Evolutionary conservation across 2,888 invertebrate genomes (phyloP).

Genomic region (Pterostichus niger): DNA sequence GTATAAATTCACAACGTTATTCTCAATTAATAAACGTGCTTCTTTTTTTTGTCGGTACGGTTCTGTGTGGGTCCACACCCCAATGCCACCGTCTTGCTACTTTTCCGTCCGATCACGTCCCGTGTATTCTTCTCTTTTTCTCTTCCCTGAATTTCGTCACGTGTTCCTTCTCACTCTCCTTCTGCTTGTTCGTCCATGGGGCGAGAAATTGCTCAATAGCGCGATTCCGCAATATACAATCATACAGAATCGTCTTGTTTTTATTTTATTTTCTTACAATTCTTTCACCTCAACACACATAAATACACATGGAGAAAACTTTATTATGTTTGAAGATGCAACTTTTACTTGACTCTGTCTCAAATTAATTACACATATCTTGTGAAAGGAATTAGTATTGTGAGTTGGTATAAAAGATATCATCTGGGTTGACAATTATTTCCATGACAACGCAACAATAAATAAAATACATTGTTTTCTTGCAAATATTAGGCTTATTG

Average conservation of each 20-base stretch:
- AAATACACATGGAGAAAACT: too few species aligned
- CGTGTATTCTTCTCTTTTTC: conserved; percentile 68
- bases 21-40: too few species aligned
- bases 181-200: conserved; percentile 62
- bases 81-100: conserved; percentile 57
- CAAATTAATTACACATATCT: too few species aligned
- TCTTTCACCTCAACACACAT: conserved; percentile 39
- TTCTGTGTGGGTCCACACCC: neutral
- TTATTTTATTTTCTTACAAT: conserved; percentile 41
- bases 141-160: conserved; percentile 55
- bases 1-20: too few species aligned
- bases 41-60: neutral
- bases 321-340: too few species aligned
- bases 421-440: too few species aligned
- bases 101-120: conserved; percentile 70
- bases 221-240: conserved; percentile 59
- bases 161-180: conserved; percentile 41
- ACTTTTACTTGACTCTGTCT: too few species aligned
- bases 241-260: conserved; percentile 50
- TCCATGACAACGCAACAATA: too few species aligned
- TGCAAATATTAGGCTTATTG: too few species aligned
- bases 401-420: too few species aligned
- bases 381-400: too few species aligned
- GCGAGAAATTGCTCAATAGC: conserved; percentile 69
- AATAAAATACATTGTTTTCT: too few species aligned